Percentiles rank a stretch among this genome's conserved stretches.
Evolutionary conservation across 2,888 invertebrate genomes (phyloP).

Genomic region (Melangyna quadrimaculata): DNA sequence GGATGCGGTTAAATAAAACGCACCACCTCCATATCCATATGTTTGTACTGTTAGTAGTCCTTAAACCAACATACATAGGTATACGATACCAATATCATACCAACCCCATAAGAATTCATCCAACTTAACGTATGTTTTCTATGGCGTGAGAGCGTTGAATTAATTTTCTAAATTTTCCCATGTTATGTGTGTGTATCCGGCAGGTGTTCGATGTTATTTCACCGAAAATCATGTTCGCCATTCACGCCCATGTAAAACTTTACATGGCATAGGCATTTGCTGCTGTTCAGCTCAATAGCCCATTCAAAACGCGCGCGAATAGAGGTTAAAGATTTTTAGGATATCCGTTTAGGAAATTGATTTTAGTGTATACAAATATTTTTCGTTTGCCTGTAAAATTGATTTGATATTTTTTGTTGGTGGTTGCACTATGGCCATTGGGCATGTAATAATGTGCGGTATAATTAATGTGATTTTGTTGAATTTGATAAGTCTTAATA

Average conservation of each 20-base stretch:
- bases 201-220: slow-evolving; percentile 50
- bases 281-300: neutral
- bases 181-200: slow-evolving; percentile 31
- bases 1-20: slow-evolving; percentile 47
- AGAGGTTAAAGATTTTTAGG: slow-evolving; percentile 26
- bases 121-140: neutral
- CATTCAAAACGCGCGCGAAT: slow-evolving; percentile 36
- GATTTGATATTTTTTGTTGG: slow-evolving; percentile 46
- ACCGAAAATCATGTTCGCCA: slow-evolving; percentile 44
- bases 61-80: neutral
- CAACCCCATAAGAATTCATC: neutral
- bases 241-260: slow-evolving; percentile 53
- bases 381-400: slow-evolving; percentile 29
- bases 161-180: slow-evolving; percentile 47
- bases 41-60: neutral
- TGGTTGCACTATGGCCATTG: neutral
- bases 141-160: slow-evolving; percentile 65
- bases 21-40: too few relatives aligned
- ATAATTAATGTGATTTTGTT: neutral
- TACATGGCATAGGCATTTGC: neutral
- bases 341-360: slow-evolving; percentile 56
- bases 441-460: neutral
- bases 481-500: neutral
- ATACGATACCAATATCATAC: neutral
- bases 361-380: slow-evolving; percentile 51